Conservation (phyloP, 2,888 invertebrate genomes). For the Diploptera punctata region DNA sequence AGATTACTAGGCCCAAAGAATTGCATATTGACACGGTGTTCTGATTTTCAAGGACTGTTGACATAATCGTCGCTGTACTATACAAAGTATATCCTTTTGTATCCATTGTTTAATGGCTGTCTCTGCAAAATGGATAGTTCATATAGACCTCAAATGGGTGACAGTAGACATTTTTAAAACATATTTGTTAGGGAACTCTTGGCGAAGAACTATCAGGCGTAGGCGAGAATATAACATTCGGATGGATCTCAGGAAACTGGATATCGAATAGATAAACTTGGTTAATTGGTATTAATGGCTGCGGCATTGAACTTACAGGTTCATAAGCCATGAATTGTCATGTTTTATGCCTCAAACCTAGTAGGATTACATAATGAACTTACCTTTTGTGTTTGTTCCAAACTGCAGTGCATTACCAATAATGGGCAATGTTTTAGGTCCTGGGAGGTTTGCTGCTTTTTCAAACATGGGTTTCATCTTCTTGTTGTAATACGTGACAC, state of each 20-base stretch:
- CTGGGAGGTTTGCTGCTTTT: constrained; percentile 22
- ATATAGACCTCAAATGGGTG: too few relatives aligned
- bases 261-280: too few relatives aligned
- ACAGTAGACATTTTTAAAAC: too few relatives aligned
- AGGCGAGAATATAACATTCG: background rate
- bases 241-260: background rate
- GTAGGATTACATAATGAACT: background rate
- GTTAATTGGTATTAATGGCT: background rate
- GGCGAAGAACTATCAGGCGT: too few relatives aligned
- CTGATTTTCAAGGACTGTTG: too few relatives aligned
- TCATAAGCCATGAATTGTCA: background rate
- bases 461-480: background rate
- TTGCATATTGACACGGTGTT: too few relatives aligned
- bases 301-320: background rate
- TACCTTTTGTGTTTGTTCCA: constrained; percentile 26
- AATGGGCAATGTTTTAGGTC: constrained; percentile 37
- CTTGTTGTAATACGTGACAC: background rate
- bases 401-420: constrained; percentile 41
- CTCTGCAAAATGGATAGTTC: too few relatives aligned
- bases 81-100: too few relatives aligned
- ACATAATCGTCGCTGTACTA: too few relatives aligned
- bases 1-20: too few relatives aligned
- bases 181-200: background rate
- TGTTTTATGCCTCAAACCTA: background rate
- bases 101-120: too few relatives aligned